Base-by-base conservation (phyloP, 2,113 vertebrate genomes). In the Smithornis capensis region DNA sequence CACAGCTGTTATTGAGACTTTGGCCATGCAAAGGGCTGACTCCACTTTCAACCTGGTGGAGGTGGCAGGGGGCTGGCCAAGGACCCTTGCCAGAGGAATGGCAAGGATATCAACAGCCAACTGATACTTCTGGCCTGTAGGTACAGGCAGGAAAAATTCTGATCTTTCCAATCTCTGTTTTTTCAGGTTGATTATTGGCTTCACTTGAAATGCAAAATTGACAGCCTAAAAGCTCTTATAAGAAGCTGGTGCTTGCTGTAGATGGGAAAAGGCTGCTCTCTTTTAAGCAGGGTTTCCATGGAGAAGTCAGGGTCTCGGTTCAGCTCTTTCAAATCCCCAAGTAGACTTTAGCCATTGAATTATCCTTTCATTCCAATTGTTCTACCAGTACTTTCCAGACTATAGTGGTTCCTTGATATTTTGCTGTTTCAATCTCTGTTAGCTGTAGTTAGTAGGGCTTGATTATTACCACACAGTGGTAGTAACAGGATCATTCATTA, bases 11-110 rank as follows among this genome's bases (percentile, higher is more conserved):
- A 5, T 6, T 17, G 44, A 50, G 17, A 19, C 7, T 91, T 63
- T 12, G 4, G 9, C 33, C 12, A 31, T 4, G 5, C 24, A 44
- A 62, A 44, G 0, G 0, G 4, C 22, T 47, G 29, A 23, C 16
- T 64, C 35, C 4, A 0, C 28, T 2, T 53, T 56, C n/a, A 57
- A 17, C 45, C 49, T 4, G 0, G 16, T 12, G 23, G 40, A 57
- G n/a, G 16, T 38, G 24, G 16, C 21, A 5, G 62, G 38, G 27
- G 18, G 4, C 21, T 42, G 25, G 17, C 17, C 38, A 11, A 22
- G 28, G 25, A 62, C 33, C 8, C 4, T 3, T 5, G 0, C 15
- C 42, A 71, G 25, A 63, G 42, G 13, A 74, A 65, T 5, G 7
- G 23, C 22, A 42, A 70, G 28, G 8, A 5, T 23, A 42, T 38